Evolutionary conservation across 2,888 invertebrate genomes (phyloP).

Genomic region (Agrochola macilenta): DNA sequence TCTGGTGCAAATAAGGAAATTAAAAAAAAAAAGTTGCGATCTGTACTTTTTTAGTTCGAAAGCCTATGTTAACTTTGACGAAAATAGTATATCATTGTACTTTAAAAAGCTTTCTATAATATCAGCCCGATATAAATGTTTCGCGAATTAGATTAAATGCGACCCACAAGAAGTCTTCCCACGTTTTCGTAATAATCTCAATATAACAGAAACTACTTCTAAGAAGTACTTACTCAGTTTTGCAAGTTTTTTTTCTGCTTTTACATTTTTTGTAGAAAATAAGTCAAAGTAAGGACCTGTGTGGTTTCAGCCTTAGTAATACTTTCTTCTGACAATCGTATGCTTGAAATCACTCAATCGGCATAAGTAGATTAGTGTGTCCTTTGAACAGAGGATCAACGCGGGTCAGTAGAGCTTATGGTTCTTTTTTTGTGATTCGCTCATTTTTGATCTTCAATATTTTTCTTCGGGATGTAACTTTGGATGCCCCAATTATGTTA

Average conservation of each 20-base stretch:
- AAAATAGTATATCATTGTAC: neutral
- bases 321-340: constrained; percentile 30
- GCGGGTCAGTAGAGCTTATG: constrained; percentile 48
- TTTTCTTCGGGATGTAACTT: constrained; percentile 1
- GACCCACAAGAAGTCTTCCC: neutral
- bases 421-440: constrained; percentile 12
- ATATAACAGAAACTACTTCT: constrained; percentile 3
- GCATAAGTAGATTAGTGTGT: constrained; percentile 69
- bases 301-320: neutral
- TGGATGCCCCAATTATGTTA: neutral
- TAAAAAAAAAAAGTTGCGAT: too few relatives aligned
- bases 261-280: too few relatives aligned
- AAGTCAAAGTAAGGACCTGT: neutral
- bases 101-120: neutral
- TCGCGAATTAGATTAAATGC: constrained; percentile 1
- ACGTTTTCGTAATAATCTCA: neutral
- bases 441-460: constrained; percentile 35
- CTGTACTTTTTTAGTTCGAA: neutral
- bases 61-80: neutral
- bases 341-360: constrained; percentile 62
- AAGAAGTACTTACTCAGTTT: neutral
- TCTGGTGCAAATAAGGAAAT: too few relatives aligned
- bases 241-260: neutral
- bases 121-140: neutral
- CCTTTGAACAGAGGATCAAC: constrained; percentile 71